Evolutionary conservation across 2,113 vertebrate species (phyloP), one percentile per base, ranked within the genome.

Genomic region (Platysternon megacephalum): DNA sequence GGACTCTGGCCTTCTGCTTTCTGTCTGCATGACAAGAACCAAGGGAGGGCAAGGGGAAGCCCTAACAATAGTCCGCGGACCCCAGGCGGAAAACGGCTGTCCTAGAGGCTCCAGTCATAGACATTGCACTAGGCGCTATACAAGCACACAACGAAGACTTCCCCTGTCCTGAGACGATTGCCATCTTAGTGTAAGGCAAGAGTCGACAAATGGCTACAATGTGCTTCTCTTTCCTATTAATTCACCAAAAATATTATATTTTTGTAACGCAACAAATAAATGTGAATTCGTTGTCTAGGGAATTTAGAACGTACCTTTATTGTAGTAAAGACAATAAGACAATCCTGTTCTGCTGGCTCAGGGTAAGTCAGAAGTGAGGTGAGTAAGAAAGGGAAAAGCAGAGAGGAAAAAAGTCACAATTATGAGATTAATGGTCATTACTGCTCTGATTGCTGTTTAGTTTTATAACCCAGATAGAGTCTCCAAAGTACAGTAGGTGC

Each of bases 311-410:
- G 32, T 72, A 72, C 17, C n/a, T 61, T 61, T 61, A 35, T 14
- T 65, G 61, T 19, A 65, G 11, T 42, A 74, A 74, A 42, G 10
- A 13, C n/a, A 74, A 11, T 74, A 87, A 86, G 95, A 86, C 89
- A 94, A 90, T 87, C 78, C 51, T 21, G 48, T 90, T 93, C 80
- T 12, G 22, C n/a, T 42, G 39, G n/a, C 39, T 74, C 21, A 80
- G 88, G 92, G 87, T 79, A 86, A 93, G 92, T 91, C 90, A 86
- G 88, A 84, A 95, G 88, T 95, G 96, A 96, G 89, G 85, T 76
- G 87, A n/a, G 91, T 87, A 93, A 94, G 88, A 91, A 91, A 91
- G 87, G 56, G 89, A 84, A 94, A 85, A 95, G 56, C 78, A 1
- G 0, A 92, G 90, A 79, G 92, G 93, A 26, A 51, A 49, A 91